Evolutionary conservation across 2,888 invertebrate genomes (phyloP).

Genomic region (Eupeodes luniger): DNA sequence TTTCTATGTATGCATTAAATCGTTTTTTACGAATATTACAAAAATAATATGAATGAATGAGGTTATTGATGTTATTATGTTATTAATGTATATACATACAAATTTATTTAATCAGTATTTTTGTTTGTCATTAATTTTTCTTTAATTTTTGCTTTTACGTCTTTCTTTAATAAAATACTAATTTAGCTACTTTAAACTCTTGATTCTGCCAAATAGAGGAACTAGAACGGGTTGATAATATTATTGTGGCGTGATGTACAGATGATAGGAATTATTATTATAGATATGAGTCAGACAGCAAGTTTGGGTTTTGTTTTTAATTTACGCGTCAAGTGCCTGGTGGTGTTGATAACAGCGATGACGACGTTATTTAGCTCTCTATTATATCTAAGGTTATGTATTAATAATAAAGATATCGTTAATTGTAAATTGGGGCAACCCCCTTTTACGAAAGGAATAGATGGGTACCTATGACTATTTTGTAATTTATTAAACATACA

Average conservation of each 20-base stretch:
- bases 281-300: background rate
- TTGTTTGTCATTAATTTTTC: no score
- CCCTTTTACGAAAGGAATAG: background rate
- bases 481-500: background rate
- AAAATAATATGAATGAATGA: no score
- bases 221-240: background rate
- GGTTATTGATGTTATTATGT: no score
- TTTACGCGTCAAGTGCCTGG: background rate
- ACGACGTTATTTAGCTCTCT: background rate
- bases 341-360: background rate
- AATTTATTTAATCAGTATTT: no score
- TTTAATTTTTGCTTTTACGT: no score
- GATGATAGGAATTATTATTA: background rate
- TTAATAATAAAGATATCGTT: background rate
- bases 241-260: constrained; percentile 15
- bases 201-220: no score
- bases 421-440: background rate
- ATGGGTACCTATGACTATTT: background rate
- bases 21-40: no score
- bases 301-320: background rate
- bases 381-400: no score
- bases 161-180: no score
- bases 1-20: no score
- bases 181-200: no score
- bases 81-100: no score